Percentiles rank a stretch among this genome's conserved stretches.
Evolutionary conservation across 2,113 vertebrate genomes (phyloP).

Genomic region (Hemicordylus capensis): DNA sequence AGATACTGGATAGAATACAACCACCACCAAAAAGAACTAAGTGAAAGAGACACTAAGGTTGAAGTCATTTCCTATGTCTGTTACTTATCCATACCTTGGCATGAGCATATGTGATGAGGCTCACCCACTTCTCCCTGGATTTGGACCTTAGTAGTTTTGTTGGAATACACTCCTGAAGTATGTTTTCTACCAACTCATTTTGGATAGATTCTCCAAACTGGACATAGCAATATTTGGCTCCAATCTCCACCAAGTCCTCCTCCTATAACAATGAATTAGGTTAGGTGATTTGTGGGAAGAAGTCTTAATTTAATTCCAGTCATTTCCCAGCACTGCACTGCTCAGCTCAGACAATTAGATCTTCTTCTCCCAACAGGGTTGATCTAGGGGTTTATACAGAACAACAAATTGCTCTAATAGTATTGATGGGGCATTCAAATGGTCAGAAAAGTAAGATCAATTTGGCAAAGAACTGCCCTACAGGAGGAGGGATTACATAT

Average conservation of each 20-base stretch:
- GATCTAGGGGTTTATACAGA: neutral
- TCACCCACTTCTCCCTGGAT: conserved; percentile 84
- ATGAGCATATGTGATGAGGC: conserved; percentile 81
- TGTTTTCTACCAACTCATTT: conserved; percentile 73
- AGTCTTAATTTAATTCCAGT: neutral
- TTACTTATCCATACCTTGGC: conserved; percentile 79
- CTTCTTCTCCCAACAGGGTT: neutral
- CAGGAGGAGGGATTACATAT: neutral
- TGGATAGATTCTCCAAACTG: conserved; percentile 74
- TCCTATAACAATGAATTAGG: conserved; percentile 76
- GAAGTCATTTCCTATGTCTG: neutral
- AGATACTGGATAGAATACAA: no score
- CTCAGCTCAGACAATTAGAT: neutral
- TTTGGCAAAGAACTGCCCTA: neutral
- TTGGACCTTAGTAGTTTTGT: conserved; percentile 83
- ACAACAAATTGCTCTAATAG: neutral
- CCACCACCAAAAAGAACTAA: neutral
- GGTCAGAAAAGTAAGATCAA: neutral
- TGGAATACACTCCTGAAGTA: conserved; percentile 84
- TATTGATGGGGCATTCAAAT: conserved; percentile 13
- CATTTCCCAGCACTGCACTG: neutral
- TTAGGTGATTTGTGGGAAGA: neutral
- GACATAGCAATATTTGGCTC: conserved; percentile 88
- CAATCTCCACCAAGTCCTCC: conserved; percentile 82
- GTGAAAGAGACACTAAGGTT: conserved; percentile 18